Conservation (phyloP, 2,888 invertebrate genomes). For the Ametastegia equiseti region DNA sequence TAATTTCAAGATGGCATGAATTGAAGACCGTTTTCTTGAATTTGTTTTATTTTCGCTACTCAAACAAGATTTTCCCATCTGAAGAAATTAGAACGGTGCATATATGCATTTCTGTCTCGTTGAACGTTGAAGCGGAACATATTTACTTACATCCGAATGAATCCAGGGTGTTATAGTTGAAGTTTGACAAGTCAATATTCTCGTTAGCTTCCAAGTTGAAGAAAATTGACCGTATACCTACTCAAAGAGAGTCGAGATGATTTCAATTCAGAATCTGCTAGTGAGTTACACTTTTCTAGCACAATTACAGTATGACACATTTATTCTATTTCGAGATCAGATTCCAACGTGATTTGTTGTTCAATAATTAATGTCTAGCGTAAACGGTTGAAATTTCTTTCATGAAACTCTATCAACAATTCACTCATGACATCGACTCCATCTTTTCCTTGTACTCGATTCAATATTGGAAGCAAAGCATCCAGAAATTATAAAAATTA, state of each 20-base stretch:
- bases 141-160: not conserved
- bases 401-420: not conserved
- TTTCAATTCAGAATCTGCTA: conserved; percentile 16
- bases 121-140: not conserved
- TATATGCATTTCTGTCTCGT: not conserved
- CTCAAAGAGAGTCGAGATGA: conserved; percentile 21
- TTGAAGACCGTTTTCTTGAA: no score
- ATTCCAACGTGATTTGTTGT: not conserved
- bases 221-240: no score
- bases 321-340: not conserved
- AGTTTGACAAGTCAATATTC: conserved; percentile 33
- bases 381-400: not conserved
- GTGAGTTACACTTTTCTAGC: not conserved
- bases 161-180: not conserved
- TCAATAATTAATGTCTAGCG: not conserved
- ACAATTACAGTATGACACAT: not conserved
- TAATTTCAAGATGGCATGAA: no score
- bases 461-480: not conserved
- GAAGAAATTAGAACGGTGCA: not conserved
- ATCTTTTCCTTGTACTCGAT: not conserved
- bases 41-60: no score
- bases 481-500: no score
- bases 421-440: no score
- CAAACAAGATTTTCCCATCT: no score
- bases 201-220: conserved; percentile 18